Evolutionary conservation across 2,888 invertebrate genomes (phyloP), one percentile per base, ranked within the genome.

Genomic region (Clitarchus hookeri): DNA sequence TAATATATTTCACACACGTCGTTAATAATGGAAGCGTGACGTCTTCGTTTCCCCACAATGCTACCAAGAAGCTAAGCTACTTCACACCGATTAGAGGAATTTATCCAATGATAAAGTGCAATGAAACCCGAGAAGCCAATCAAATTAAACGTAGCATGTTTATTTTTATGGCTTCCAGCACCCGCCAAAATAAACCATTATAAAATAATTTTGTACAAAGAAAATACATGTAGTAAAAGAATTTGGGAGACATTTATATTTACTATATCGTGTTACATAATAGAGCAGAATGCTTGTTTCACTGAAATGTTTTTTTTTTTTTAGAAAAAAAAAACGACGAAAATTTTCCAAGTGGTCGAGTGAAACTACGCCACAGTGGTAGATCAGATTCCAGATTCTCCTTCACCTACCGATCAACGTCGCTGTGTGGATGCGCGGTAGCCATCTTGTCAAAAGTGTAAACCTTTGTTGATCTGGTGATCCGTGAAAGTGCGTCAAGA

Each of bases 391-490:
- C 65, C 79, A 87, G 87, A 85, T 88, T 88, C 88, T 88, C 88
- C 88, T 80, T 84, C 79, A 44, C 25, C 12, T 19, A 65, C 36
- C 26, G 44, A 77, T 23, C 86, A 80, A 86, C 86, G 84, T 86
- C 84, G 79, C 85, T 85, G 84, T 87, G 84, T 85, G 86, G 79
- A 84, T 85, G 89, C 89, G 88, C 88, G 87, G 88, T 90, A 90
- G 91, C 91, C 91, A 91, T 91, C 91, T 91, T 91, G 90, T 91
- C 90, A 91, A 84, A 86, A 91, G 91, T 91, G 90, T 91, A 91
- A 91, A 91, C 91, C 91, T 91, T 91, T 91, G 91, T 91, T 91
- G 91, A 91, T 91, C 91, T 91, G 90, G 87, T 91, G 91, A 91
- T 91, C 91, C 91, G 91, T 91, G 91, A 91, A 91, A 90, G 90